A percentile compares a stretch with the other conserved stretches of the same genome.
Conservation (phyloP, 23 tunicate genomes). For the Botrylloides violaceus region DNA sequence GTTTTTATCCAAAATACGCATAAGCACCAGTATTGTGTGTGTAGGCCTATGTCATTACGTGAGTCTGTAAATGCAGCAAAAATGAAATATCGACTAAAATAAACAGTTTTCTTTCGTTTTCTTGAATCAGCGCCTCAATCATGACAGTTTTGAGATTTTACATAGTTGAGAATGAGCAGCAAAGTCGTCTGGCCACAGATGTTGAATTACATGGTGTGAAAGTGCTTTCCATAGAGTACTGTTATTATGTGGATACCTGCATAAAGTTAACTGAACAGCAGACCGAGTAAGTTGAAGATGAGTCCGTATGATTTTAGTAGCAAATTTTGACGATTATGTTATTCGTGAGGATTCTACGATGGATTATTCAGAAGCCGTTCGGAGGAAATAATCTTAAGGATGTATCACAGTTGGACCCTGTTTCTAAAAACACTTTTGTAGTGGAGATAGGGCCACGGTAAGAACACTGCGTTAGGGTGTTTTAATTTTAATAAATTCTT, state of each 20-base stretch:
- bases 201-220: background rate
- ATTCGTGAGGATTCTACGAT: background rate
- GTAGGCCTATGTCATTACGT: too few relatives aligned
- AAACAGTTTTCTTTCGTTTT: too few relatives aligned
- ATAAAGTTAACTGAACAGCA: background rate
- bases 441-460: slow-evolving; percentile 70
- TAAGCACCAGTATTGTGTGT: too few relatives aligned
- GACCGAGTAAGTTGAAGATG: background rate
- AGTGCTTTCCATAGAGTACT: background rate
- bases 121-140: too few relatives aligned
- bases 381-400: background rate
- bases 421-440: background rate
- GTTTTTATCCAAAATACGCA: too few relatives aligned
- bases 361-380: slow-evolving; percentile 10
- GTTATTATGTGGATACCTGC: slow-evolving; percentile 2
- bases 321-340: background rate
- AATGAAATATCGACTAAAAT: too few relatives aligned
- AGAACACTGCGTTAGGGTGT: background rate
- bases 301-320: background rate
- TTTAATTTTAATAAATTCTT: background rate
- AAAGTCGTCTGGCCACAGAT: background rate
- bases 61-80: too few relatives aligned
- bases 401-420: background rate
- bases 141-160: too few relatives aligned
- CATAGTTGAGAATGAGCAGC: too few relatives aligned